These are phyloP conservation scores for Luidia sarsii DNA, from an alignment of 53 echinoderm and acorn worm genomes.

Conservation along the genomic window DNA sequence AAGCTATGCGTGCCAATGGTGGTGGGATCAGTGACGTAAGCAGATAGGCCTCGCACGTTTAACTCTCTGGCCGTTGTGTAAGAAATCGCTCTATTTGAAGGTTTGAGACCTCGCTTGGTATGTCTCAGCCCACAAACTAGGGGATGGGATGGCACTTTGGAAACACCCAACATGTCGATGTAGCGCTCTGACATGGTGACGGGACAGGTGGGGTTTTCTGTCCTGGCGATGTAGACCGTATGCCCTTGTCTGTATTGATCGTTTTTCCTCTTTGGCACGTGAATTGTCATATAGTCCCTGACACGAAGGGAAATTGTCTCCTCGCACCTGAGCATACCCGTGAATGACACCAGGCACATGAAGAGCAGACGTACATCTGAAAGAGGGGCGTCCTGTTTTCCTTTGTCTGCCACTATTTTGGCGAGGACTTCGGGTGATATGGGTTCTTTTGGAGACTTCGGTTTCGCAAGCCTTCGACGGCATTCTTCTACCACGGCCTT, in stretches of 20 bases:
- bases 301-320: slow-evolving; percentile 47
- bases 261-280: too few relatives aligned
- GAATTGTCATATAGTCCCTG: background rate
- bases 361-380: slow-evolving; percentile 20
- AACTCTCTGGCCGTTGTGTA: background rate
- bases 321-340: slow-evolving; percentile 53
- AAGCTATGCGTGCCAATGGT: too few relatives aligned
- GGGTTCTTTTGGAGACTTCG: background rate
- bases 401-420: background rate
- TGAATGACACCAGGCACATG: slow-evolving; percentile 54
- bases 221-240: background rate
- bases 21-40: too few relatives aligned
- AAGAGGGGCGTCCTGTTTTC: too few relatives aligned
- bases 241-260: background rate
- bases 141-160: background rate
- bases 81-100: background rate
- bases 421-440: background rate
- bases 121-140: background rate
- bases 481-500: background rate
- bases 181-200: background rate
- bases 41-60: background rate
- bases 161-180: background rate
- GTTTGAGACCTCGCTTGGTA: background rate
- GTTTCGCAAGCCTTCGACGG: background rate
- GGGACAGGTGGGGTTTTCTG: background rate